Percentiles rank a stretch among this genome's conserved stretches.
Evolutionary conservation across 2,113 vertebrate species (phyloP).

Genomic region (Grammatotria lemairii): DNA sequence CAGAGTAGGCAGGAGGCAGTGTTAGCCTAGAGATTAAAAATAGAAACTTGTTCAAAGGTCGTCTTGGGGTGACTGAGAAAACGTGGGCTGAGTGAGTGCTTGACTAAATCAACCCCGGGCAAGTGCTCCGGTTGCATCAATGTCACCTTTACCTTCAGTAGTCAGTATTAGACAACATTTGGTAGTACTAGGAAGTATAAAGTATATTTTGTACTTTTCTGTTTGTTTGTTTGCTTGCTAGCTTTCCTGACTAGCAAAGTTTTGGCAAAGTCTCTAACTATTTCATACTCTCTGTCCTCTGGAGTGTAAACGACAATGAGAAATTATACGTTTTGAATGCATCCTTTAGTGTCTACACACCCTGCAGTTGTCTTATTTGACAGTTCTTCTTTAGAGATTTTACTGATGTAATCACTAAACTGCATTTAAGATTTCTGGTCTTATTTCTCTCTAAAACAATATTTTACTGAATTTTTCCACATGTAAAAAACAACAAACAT

Average conservation of each 20-base stretch:
- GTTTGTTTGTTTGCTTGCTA: background rate
- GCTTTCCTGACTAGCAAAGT: background rate
- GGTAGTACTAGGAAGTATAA: background rate
- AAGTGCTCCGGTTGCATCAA: background rate
- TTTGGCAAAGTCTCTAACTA: background rate
- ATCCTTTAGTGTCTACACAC: too few relatives aligned
- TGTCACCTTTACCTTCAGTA: background rate
- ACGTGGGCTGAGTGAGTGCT: background rate
- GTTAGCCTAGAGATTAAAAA: background rate
- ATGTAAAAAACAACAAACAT: background rate
- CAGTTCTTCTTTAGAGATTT: background rate
- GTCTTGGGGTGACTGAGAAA: background rate
- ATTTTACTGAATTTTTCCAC: background rate
- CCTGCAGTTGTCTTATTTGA: background rate
- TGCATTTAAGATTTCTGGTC: background rate
- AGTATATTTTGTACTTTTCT: background rate
- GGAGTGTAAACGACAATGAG: rapidly evolving
- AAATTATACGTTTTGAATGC: background rate
- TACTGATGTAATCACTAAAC: background rate
- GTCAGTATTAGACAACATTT: background rate
- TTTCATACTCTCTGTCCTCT: background rate
- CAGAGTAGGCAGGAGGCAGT: background rate
- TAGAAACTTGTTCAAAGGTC: background rate
- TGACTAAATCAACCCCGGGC: too few relatives aligned
- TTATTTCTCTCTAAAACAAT: background rate